Evolutionary conservation across 2,797 vertebrate genomes (phyloP).

Genomic region (Paratrypauchen microcephalus): DNA sequence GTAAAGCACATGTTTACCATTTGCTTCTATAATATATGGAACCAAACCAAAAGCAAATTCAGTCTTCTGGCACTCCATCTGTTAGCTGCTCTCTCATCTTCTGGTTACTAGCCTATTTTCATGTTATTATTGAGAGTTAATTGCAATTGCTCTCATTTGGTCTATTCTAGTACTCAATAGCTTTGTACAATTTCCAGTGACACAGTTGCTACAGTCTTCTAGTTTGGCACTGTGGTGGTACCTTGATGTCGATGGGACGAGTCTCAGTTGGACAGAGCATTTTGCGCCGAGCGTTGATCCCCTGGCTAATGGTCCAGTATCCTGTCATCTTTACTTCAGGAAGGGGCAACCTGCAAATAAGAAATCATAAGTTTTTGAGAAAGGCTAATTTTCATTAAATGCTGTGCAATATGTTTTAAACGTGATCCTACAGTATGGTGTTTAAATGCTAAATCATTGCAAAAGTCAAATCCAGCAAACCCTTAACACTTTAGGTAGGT

Average conservation of each 20-base stretch:
- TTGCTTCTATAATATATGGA: too few relatives aligned
- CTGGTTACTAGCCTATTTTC: too few relatives aligned
- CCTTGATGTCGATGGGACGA: slow-evolving; percentile 85
- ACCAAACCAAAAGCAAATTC: too few relatives aligned
- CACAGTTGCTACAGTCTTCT: too few relatives aligned
- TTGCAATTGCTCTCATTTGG: too few relatives aligned
- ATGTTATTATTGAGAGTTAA: too few relatives aligned
- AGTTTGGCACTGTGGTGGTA: slow-evolving; percentile 46
- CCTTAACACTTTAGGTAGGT: too few relatives aligned
- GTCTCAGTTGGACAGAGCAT: slow-evolving; percentile 88
- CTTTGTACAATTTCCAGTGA: too few relatives aligned
- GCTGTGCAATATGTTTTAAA: background rate
- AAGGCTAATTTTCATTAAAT: background rate
- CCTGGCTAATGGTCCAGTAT: slow-evolving; percentile 86
- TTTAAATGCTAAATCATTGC: background rate
- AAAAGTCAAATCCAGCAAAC: background rate
- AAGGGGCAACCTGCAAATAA: slow-evolving; percentile 83
- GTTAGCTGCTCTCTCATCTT: too few relatives aligned
- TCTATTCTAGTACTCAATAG: too few relatives aligned
- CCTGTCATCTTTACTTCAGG: slow-evolving; percentile 87
- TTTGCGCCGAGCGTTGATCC: slow-evolving; percentile 77
- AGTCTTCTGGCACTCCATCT: too few relatives aligned
- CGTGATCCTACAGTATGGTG: background rate
- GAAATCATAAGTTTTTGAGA: background rate
- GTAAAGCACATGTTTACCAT: background rate